Conservation (phyloP, 35 echinoderm and acorn worm genomes). For the Strongylocentrotus purpuratus region DNA sequence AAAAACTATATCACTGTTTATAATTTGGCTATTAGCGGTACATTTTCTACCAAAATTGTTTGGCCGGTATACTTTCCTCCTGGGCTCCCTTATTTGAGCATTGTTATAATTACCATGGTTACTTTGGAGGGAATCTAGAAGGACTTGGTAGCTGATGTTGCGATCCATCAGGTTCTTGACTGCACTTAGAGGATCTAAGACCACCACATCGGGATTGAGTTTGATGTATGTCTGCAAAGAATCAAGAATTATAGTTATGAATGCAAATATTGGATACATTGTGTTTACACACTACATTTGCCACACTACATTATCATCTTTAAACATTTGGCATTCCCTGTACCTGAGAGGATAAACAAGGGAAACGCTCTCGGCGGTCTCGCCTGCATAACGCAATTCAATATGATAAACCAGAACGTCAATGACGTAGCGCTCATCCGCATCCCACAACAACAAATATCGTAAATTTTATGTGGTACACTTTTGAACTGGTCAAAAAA, state of each 20-base stretch:
- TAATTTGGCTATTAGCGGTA: neutral
- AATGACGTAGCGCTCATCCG: too few relatives aligned
- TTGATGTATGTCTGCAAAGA: constrained; percentile 71
- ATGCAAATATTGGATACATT: neutral
- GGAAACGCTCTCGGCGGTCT: too few relatives aligned
- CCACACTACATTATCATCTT: too few relatives aligned
- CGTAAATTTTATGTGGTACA: too few relatives aligned
- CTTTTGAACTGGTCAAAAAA: too few relatives aligned
- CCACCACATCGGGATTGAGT: constrained; percentile 74
- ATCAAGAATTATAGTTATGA: neutral
- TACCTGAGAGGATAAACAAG: too few relatives aligned
- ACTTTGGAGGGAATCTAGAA: constrained; percentile 78
- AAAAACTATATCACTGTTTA: too few relatives aligned
- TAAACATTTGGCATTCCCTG: too few relatives aligned
- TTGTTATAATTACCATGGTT: constrained; percentile 56
- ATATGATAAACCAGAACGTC: too few relatives aligned
- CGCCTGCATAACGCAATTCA: too few relatives aligned
- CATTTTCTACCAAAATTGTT: neutral
- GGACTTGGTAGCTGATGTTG: constrained; percentile 77
- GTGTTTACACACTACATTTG: too few relatives aligned
- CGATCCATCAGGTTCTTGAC: constrained; percentile 84
- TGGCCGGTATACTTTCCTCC: neutral
- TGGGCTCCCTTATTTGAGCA: neutral
- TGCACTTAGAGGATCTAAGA: constrained; percentile 82
- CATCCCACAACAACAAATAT: too few relatives aligned